phyloP scores from a whole-genome alignment of 2,797 vertebrate species.

The Trichosurus vulpecula region DNA sequence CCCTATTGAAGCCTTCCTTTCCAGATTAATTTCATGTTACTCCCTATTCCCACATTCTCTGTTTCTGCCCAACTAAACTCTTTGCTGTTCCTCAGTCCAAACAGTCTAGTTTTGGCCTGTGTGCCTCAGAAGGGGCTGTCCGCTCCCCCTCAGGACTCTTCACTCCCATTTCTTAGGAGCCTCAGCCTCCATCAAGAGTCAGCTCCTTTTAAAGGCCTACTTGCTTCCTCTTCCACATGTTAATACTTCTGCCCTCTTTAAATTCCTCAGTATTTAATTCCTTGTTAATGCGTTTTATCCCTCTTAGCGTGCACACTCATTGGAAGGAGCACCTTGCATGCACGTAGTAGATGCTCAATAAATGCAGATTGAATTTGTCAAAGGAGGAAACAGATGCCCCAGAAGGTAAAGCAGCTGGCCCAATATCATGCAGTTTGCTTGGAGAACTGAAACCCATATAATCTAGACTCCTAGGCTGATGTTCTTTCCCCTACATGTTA shows the following conservation, averaged over 20 bases:
- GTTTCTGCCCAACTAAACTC: conserved; percentile 14
- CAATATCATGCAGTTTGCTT: background rate
- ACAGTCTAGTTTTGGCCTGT: background rate
- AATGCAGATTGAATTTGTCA: background rate
- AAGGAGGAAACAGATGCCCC: background rate
- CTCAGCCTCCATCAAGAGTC: background rate
- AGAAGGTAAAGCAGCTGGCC: background rate
- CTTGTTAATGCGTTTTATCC: background rate
- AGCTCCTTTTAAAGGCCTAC: background rate
- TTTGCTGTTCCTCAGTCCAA: background rate
- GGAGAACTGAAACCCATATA: background rate
- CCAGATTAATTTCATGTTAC: background rate
- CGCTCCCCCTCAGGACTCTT: too few species aligned
- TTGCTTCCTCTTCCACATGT: conserved; percentile 4
- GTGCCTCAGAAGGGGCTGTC: background rate
- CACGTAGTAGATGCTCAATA: background rate
- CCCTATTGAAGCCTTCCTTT: background rate
- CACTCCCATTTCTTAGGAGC: too few species aligned
- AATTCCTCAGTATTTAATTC: background rate
- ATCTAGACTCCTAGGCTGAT: background rate
- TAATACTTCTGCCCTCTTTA: background rate
- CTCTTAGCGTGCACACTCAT: background rate
- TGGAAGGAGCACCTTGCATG: too few species aligned
- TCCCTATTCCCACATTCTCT: background rate
- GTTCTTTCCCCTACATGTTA: background rate